Conservation (phyloP, 2,888 invertebrate genomes). For the Cephus sareptanus region DNA sequence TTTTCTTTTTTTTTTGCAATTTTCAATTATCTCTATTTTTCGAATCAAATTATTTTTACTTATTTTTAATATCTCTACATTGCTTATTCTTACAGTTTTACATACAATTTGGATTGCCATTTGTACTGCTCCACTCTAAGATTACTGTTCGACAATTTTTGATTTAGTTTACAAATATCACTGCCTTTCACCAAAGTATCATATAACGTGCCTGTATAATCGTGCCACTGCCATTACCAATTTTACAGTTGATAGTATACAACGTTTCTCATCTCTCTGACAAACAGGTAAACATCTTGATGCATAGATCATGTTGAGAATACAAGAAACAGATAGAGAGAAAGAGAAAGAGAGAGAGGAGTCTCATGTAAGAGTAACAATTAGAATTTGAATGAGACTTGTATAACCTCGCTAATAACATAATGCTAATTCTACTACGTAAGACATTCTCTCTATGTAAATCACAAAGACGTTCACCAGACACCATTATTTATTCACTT, state of each 20-base stretch:
- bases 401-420: not conserved
- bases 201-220: not conserved
- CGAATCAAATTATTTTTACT: not conserved
- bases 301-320: not conserved
- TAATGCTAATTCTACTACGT: not conserved
- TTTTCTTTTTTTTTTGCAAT: not conserved
- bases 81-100: not conserved
- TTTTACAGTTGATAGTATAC: not conserved
- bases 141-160: not conserved
- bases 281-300: not conserved
- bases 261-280: not conserved
- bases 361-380: not conserved
- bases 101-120: not conserved
- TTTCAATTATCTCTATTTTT: not conserved
- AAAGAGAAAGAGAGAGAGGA: not conserved
- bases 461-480: conserved; percentile 22
- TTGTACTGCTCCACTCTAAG: not conserved
- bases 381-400: not conserved
- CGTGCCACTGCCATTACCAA: not conserved
- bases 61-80: not conserved
- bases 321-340: not conserved
- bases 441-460: conserved; percentile 8
- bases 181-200: not conserved
- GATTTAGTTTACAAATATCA: not conserved
- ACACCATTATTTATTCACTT: conserved; percentile 9